A percentile compares a stretch with the other conserved stretches of the same genome.
These are phyloP conservation scores for Nannoperca obscura DNA, from an alignment of 2,797 vertebrate species.

Conservation along the genomic window DNA sequence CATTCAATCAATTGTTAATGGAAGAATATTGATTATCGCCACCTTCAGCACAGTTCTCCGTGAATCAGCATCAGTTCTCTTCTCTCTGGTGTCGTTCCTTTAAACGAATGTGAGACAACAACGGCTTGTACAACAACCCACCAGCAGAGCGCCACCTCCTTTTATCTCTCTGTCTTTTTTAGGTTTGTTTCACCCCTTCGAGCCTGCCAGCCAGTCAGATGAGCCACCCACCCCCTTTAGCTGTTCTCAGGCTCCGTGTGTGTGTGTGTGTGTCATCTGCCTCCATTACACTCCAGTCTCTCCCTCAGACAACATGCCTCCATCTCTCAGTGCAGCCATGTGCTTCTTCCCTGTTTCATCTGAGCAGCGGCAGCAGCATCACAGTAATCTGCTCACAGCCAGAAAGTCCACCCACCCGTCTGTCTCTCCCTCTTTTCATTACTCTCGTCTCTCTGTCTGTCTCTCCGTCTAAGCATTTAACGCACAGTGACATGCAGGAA, in stretches of 20 bases:
- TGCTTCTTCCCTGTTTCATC: slow-evolving; percentile 24
- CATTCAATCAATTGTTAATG: not conserved
- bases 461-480: not conserved
- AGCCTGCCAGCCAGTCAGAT: slow-evolving; percentile 2
- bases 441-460: not conserved
- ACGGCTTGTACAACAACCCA: slow-evolving; percentile 34
- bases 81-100: slow-evolving; percentile 6
- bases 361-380: slow-evolving; percentile 21
- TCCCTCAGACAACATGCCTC: slow-evolving; percentile 20
- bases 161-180: not conserved
- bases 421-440: slow-evolving; percentile 6
- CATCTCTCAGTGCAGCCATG: slow-evolving; percentile 26
- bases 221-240: slow-evolving; percentile 5
- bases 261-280: slow-evolving; percentile 9
- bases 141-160: not conserved
- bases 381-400: slow-evolving; percentile 27
- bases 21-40: not conserved
- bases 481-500: slow-evolving; percentile 6
- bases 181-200: not conserved
- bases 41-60: not conserved
- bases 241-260: slow-evolving; percentile 1
- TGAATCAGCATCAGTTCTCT: not conserved
- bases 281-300: slow-evolving; percentile 14
- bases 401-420: slow-evolving; percentile 17
- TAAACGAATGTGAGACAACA: slow-evolving; percentile 19